Base-by-base conservation (phyloP, 2,797 vertebrate genomes). In the Sebastes kiyomatsui region DNA sequence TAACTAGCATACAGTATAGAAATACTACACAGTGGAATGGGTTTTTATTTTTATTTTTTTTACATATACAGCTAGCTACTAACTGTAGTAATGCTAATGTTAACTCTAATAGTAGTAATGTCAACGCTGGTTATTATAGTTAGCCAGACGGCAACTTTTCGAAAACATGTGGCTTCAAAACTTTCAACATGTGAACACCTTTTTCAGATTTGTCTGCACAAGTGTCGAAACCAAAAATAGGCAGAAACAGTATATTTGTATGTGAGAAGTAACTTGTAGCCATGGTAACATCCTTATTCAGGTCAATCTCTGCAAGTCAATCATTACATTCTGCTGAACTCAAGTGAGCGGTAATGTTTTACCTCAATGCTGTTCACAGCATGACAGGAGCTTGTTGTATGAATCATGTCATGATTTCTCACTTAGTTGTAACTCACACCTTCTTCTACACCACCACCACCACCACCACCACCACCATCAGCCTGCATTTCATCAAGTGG, bases 401-500 rank as follows among this genome's bases (percentile, higher is more conserved):
- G 67, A 85, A 84, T 1, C 32, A 75, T 59, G 67, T 85, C 62
- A 46, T 42, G 59, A 67, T 82, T 72, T 75, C 67, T 70, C 67
- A 65, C 67, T 75, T 67, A 35, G 62, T 18, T 58, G 75, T 82
- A 76, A 67, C 70, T 80, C 86, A 76, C 76, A 75, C 65, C 77
- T 74, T 77, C 52, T 18, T 18, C 22, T 25, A 35, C 35, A 52
- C 46, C 54, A 70, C 32, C 54, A 58, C 58, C 78, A 35, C 33
- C 33, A 32, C 30, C 28, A 6, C 5, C 28, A 32, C 30, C 35
- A 14, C 35, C 35, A 38, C 35, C 35, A 35, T 72, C 73, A 59
- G 80, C 33, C 86, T 89, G 80, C 56, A 69, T 82, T 82, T 91
- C 74, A 88, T 92, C 92, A 86, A 83, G 88, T 75, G 16, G 7